phyloP scores from a whole-genome alignment of 2,888 invertebrate species.

The Thalpophila matura region DNA sequence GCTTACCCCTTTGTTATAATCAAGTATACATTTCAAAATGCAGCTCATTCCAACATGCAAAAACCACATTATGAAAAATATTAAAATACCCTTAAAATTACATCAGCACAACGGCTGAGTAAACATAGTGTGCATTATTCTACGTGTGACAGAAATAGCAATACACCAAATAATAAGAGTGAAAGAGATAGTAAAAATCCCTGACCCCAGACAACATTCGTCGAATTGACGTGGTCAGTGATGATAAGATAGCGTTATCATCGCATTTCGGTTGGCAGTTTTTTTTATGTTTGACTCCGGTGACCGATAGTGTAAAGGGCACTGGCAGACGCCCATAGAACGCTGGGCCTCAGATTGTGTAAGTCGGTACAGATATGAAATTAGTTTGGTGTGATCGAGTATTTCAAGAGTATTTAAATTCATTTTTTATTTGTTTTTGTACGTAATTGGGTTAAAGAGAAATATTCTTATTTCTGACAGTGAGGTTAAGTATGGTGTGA shows the following conservation, averaged over 20 bases:
- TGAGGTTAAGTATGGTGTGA: too few species aligned
- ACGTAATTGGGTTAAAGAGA: too few species aligned
- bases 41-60: conserved; percentile 29
- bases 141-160: conserved; percentile 51
- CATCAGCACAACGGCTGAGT: conserved; percentile 47
- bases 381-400: too few species aligned
- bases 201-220: conserved; percentile 83
- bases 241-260: conserved; percentile 76
- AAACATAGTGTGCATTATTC: conserved; percentile 52
- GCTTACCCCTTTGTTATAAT: not conserved
- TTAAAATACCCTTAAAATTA: conserved; percentile 22
- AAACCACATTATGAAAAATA: conserved; percentile 27
- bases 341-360: too few species aligned
- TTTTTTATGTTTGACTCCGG: conserved; percentile 19
- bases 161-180: conserved; percentile 19
- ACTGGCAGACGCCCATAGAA: too few species aligned
- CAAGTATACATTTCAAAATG: conserved; percentile 16
- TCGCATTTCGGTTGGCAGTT: conserved; percentile 60
- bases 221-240: conserved; percentile 80
- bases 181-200: conserved; percentile 70
- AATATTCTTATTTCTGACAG: too few species aligned
- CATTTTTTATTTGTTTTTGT: too few species aligned
- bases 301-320: conserved; percentile 47
- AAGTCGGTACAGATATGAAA: too few species aligned
- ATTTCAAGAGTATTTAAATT: too few species aligned